Percentiles rank a stretch among this genome's conserved stretches.
phyloP scores from a whole-genome alignment of 2,113 vertebrate genomes.

The Vombatus ursinus region DNA sequence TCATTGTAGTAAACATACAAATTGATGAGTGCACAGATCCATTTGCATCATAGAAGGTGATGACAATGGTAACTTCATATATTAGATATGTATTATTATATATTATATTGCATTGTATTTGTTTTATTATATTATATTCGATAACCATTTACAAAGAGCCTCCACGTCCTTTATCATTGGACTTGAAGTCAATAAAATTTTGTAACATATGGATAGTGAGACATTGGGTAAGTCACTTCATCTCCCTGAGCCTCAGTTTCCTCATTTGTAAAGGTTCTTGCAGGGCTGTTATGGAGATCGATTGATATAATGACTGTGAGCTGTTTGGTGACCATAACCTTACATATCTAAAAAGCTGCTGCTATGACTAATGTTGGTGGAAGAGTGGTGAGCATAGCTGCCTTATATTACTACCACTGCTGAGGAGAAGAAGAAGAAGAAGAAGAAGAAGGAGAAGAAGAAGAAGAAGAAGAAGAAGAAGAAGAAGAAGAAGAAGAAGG shows the following conservation, averaged over 20 bases:
- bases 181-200: not conserved
- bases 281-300: not conserved
- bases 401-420: constrained; percentile 74
- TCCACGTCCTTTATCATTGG: not conserved
- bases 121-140: not conserved
- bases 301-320: not conserved
- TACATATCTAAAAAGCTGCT: not conserved
- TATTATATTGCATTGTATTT: too few species aligned
- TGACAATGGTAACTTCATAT: not conserved
- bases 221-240: not conserved
- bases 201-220: not conserved
- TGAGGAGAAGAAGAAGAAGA: not conserved
- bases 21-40: not conserved
- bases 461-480: rapidly evolving
- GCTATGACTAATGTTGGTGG: constrained; percentile 76
- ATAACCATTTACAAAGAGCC: not conserved
- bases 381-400: constrained; percentile 89
- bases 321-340: not conserved
- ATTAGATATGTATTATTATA: not conserved
- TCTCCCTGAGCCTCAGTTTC: not conserved
- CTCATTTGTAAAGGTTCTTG: not conserved
- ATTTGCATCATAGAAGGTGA: not conserved
- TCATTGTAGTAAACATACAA: not conserved
- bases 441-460: too few species aligned
- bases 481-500: too few species aligned